phyloP scores from a whole-genome alignment of 30 jellyfish, hydroid and myxozoan genomes.

The Hydractinia echinata region DNA sequence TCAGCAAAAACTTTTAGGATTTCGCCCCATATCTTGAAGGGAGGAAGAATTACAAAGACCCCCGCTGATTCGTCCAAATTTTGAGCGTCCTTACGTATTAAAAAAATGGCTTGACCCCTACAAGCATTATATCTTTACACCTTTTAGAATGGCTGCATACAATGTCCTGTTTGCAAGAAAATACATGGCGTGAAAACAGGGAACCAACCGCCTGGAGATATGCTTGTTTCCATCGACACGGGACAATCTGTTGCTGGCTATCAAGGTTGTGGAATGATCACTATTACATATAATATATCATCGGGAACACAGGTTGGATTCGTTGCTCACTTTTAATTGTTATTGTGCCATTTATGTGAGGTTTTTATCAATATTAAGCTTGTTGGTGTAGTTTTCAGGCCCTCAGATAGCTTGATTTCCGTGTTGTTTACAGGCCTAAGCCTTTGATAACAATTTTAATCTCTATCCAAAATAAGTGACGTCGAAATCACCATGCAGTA shows the following conservation, averaged over 20 bases:
- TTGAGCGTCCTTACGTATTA: too few species aligned
- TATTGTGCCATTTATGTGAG: not conserved
- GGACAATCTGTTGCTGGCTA: constrained; percentile 39
- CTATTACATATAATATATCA: constrained; percentile 39
- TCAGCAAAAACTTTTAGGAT: too few species aligned
- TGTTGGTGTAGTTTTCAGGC: not conserved
- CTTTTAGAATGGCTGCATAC: constrained; percentile 49
- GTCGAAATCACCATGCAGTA: not conserved
- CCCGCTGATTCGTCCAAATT: too few species aligned
- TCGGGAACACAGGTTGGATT: constrained; percentile 53
- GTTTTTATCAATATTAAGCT: not conserved
- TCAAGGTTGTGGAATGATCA: constrained; percentile 49
- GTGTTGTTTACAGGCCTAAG: not conserved
- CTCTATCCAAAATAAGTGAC: constrained; percentile 8
- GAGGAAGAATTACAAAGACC: too few species aligned
- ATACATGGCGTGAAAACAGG: constrained; percentile 59
- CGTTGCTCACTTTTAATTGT: not conserved
- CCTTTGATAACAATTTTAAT: not conserved
- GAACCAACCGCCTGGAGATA: constrained; percentile 59
- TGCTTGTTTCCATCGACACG: constrained; percentile 29
- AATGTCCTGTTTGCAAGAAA: constrained; percentile 58
- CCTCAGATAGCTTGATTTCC: too few species aligned
- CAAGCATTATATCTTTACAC: not conserved
- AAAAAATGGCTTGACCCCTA: not conserved
- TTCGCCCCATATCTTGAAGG: too few species aligned